These are phyloP conservation scores for Magallana angulata DNA, from an alignment of 1,140 invertebrate species.

Conservation along the genomic window DNA sequence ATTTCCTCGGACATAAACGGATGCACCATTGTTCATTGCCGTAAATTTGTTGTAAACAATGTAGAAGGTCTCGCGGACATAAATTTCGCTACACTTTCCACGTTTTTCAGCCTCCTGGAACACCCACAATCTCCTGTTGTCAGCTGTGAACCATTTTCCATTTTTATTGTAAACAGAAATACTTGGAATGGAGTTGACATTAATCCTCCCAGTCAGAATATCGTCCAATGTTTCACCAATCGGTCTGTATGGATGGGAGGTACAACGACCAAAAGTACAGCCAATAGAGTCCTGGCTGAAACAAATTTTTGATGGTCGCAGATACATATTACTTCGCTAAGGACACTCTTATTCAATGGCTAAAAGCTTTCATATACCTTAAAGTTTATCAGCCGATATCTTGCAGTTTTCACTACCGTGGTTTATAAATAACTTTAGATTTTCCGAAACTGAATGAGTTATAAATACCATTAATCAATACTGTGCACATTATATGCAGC, in stretches of 20 bases:
- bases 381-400: no score
- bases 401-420: neutral
- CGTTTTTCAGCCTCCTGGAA: conserved; percentile 41
- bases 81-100: conserved; percentile 37
- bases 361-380: no score
- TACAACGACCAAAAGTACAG: conserved; percentile 6
- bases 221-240: conserved; percentile 44
- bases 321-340: neutral
- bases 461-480: neutral
- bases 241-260: neutral
- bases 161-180: conserved; percentile 26
- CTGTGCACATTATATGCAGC: no score
- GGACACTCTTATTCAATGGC: no score
- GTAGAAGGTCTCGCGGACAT: neutral
- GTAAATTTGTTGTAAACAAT: conserved; percentile 48
- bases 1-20: neutral
- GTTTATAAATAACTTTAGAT: neutral
- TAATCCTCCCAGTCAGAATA: conserved; percentile 28
- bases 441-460: neutral
- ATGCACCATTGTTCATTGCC: conserved; percentile 22
- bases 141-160: conserved; percentile 45
- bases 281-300: conserved; percentile 51
- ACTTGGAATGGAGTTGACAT: conserved; percentile 32
- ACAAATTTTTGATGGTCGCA: conserved; percentile 48
- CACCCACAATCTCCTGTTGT: conserved; percentile 55